These are phyloP conservation scores for Heteromurus nitidus DNA, from an alignment of 2,888 invertebrate species.

Conservation along the genomic window DNA sequence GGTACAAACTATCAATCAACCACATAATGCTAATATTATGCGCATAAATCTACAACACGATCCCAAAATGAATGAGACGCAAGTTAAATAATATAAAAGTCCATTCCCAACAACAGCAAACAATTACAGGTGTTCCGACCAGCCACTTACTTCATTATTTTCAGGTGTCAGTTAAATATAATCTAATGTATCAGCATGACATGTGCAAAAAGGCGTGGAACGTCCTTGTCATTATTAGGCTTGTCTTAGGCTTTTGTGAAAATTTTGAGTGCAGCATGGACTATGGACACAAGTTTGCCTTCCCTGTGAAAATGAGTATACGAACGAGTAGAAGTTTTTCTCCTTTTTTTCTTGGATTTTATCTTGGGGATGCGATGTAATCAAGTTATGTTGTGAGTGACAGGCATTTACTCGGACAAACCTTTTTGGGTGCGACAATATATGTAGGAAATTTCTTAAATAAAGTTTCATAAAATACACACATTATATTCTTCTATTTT, in stretches of 20 bases:
- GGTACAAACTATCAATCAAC: too few species aligned
- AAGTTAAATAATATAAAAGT: too few species aligned
- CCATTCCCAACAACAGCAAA: too few species aligned
- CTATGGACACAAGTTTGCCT: slow-evolving; percentile 11
- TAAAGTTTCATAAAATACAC: slow-evolving; percentile 4
- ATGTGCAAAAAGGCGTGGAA: slow-evolving; percentile 54
- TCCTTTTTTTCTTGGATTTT: slow-evolving; percentile 5
- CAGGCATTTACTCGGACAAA: slow-evolving; percentile 11
- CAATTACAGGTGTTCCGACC: too few species aligned
- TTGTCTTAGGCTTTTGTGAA: slow-evolving; percentile 24
- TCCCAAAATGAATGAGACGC: too few species aligned
- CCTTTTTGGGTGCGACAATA: slow-evolving; percentile 52
- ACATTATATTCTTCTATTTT: too few species aligned
- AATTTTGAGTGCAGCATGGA: neutral
- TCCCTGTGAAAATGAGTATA: slow-evolving; percentile 37
- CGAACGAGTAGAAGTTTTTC: neutral
- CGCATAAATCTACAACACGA: too few species aligned
- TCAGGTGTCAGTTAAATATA: slow-evolving; percentile 29
- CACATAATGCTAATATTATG: too few species aligned
- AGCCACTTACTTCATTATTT: slow-evolving; percentile 30
- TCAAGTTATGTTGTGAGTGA: slow-evolving; percentile 19
- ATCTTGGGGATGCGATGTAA: slow-evolving; percentile 17
- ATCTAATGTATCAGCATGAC: slow-evolving; percentile 44
- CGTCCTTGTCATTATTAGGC: slow-evolving; percentile 53
- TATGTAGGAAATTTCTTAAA: neutral